These are phyloP conservation scores for Symphodus melops DNA, from an alignment of 2,113 vertebrate species.

Conservation along the genomic window DNA sequence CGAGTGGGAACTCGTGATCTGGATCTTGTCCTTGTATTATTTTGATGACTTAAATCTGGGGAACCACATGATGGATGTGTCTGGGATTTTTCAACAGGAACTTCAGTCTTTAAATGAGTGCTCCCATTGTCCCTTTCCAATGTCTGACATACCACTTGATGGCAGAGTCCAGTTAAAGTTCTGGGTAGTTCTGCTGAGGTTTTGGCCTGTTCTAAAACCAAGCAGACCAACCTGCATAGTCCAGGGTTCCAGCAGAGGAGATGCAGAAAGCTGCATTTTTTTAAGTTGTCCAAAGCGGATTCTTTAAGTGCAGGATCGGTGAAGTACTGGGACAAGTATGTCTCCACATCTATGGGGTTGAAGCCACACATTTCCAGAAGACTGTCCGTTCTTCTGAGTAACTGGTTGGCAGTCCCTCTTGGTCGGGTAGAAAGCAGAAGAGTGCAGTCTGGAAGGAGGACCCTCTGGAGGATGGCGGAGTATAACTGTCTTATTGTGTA, in stretches of 20 bases:
- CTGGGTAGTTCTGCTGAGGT: conserved; percentile 74
- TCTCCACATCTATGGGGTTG: conserved; percentile 79
- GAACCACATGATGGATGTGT: not conserved
- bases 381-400: conserved; percentile 85
- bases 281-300: conserved; percentile 75
- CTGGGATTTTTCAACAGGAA: not conserved
- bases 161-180: conserved; percentile 87
- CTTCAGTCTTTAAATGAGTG: not conserved
- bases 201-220: conserved; percentile 77
- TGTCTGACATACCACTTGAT: conserved; percentile 74
- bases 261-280: conserved; percentile 77
- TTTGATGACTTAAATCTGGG: not conserved
- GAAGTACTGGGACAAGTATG: conserved; percentile 85
- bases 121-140: conserved; percentile 8
- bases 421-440: conserved; percentile 87
- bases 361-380: conserved; percentile 88
- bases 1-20: not conserved
- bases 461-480: conserved; percentile 87
- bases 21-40: no score
- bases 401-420: conserved; percentile 83
- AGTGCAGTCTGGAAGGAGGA: conserved; percentile 88
- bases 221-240: conserved; percentile 87
- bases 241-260: conserved; percentile 87
- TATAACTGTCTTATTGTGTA: conserved; percentile 84
- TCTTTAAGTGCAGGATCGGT: conserved; percentile 38